phyloP scores from a whole-genome alignment of 2,888 invertebrate species.

The Phania funesta region DNA sequence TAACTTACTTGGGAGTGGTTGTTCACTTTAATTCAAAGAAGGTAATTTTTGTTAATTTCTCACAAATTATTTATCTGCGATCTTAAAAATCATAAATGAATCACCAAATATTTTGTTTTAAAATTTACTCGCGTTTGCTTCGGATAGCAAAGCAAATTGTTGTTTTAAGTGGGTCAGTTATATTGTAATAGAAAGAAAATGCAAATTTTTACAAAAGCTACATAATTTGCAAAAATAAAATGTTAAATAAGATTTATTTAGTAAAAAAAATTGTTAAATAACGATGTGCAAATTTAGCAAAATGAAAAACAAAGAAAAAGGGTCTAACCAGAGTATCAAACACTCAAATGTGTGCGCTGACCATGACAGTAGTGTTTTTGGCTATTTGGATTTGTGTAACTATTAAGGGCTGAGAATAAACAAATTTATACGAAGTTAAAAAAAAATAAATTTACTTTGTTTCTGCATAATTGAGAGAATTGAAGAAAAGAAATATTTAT shows the following conservation, averaged over 20 bases:
- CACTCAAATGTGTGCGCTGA: constrained; percentile 72
- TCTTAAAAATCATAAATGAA: constrained; percentile 13
- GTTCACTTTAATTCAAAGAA: too few relatives aligned
- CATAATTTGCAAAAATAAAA: constrained; percentile 25
- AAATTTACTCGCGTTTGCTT: constrained; percentile 27
- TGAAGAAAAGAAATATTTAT: too few relatives aligned
- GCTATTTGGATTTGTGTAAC: background rate
- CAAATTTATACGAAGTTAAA: background rate
- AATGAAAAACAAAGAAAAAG: constrained; percentile 3
- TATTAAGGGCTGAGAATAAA: background rate
- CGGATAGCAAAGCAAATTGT: background rate
- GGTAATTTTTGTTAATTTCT: too few relatives aligned
- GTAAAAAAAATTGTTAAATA: constrained; percentile 14
- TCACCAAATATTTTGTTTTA: background rate
- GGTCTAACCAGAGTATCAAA: background rate
- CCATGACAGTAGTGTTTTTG: constrained; percentile 74
- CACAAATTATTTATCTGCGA: background rate
- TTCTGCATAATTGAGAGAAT: too few relatives aligned
- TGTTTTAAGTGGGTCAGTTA: background rate
- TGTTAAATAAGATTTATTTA: background rate
- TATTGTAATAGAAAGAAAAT: background rate
- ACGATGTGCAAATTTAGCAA: constrained; percentile 19
- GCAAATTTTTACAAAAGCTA: constrained; percentile 28
- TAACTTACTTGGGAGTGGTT: too few relatives aligned
- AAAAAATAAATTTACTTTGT: too few relatives aligned